These are phyloP conservation scores for Apamea epomidion DNA, from an alignment of 2,888 invertebrate species.

Conservation along the genomic window DNA sequence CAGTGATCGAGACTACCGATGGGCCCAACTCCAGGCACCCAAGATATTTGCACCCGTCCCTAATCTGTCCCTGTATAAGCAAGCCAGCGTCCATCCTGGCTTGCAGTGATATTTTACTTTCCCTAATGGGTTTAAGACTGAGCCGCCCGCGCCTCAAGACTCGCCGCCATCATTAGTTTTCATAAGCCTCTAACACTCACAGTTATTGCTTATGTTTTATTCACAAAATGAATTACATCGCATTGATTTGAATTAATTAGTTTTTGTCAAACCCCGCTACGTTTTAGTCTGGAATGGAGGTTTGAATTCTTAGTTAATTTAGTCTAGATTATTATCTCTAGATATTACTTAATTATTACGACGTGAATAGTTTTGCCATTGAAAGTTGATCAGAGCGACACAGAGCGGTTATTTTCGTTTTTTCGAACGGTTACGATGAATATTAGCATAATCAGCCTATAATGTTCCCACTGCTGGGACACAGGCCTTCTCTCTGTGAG, in stretches of 20 bases:
- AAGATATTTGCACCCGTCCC: neutral
- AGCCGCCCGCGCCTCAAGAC: conserved; percentile 60
- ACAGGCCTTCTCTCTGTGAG: neutral
- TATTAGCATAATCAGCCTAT: too few relatives aligned
- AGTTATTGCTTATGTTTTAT: conserved; percentile 64
- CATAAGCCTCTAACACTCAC: conserved; percentile 59
- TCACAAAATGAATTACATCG: conserved; percentile 54
- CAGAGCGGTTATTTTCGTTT: neutral
- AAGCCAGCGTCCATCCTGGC: conserved; percentile 56
- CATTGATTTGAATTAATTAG: conserved; percentile 61
- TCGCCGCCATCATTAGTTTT: conserved; percentile 61
- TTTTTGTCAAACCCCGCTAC: conserved; percentile 45
- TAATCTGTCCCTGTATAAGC: conserved; percentile 56
- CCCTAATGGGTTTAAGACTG: conserved; percentile 79
- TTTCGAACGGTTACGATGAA: neutral
- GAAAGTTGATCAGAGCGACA: neutral
- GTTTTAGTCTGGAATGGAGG: conserved; percentile 2
- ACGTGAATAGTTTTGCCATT: neutral
- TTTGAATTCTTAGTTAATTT: conserved; percentile 7
- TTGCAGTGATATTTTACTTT: conserved; percentile 73
- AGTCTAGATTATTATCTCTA: neutral
- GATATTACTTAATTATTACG: neutral
- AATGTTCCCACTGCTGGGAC: too few relatives aligned
- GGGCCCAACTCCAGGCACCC: too few relatives aligned
- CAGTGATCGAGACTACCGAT: neutral